Percentiles rank a stretch among this genome's conserved stretches.
These are phyloP conservation scores for Notodonta ziczac DNA, from an alignment of 2,888 invertebrate species.

Conservation along the genomic window DNA sequence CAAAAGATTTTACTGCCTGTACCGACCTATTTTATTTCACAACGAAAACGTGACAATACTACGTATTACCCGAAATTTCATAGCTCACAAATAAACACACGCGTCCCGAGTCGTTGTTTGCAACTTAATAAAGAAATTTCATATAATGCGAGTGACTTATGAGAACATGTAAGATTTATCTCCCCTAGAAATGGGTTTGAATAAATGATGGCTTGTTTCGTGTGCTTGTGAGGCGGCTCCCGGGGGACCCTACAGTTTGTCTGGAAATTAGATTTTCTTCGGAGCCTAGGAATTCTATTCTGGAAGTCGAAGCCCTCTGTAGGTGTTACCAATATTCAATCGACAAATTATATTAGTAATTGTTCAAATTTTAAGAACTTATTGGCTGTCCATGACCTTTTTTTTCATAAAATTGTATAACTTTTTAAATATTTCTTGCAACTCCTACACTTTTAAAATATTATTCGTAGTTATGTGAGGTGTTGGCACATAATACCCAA, in stretches of 20 bases:
- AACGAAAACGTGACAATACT: neutral
- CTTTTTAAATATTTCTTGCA: too few relatives aligned
- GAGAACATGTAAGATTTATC: constrained; percentile 40
- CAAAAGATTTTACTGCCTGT: too few relatives aligned
- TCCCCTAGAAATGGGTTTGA: constrained; percentile 37
- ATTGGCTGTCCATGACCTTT: too few relatives aligned
- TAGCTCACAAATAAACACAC: neutral
- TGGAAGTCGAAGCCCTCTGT: neutral
- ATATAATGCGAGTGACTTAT: constrained; percentile 21
- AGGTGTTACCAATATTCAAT: neutral
- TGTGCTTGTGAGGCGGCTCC: constrained; percentile 29
- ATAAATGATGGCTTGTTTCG: constrained; percentile 43
- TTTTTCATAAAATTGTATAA: too few relatives aligned
- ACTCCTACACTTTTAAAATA: too few relatives aligned
- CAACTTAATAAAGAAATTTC: constrained; percentile 14
- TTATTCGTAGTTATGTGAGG: too few relatives aligned
- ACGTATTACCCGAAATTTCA: neutral
- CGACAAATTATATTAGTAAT: too few relatives aligned
- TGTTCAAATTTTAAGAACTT: too few relatives aligned
- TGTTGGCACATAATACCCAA: too few relatives aligned
- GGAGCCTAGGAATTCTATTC: constrained; percentile 23
- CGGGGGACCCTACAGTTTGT: constrained; percentile 33
- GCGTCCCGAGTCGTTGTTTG: neutral
- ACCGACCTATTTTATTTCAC: neutral
- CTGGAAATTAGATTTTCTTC: constrained; percentile 44